phyloP scores from a whole-genome alignment of 2,888 invertebrate species.

The Drosophila emarginata region DNA sequence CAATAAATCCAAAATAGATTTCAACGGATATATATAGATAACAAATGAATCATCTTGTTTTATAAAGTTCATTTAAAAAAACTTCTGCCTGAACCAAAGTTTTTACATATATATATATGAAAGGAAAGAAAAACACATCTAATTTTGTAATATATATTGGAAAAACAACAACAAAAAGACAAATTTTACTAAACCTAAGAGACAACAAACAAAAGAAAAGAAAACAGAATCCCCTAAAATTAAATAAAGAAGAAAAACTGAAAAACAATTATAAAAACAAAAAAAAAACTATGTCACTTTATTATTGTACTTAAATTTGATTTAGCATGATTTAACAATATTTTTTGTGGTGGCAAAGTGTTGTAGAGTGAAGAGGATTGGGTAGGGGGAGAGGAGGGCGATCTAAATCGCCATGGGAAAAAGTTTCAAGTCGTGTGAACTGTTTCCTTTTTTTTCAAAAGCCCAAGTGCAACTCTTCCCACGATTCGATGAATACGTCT shows the following conservation, averaged over 20 bases:
- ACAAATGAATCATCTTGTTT: not conserved
- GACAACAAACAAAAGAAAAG: not conserved
- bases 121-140: constrained; percentile 33
- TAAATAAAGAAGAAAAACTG: constrained; percentile 49
- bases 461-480: constrained; percentile 69
- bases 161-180: constrained; percentile 50
- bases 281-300: constrained; percentile 48
- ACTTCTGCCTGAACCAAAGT: not conserved
- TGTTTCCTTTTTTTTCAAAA: constrained; percentile 50
- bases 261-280: constrained; percentile 40
- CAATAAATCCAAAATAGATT: not conserved
- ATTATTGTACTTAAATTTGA: constrained; percentile 25
- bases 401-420: constrained; percentile 72
- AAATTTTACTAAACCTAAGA: constrained; percentile 50
- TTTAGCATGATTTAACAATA: constrained; percentile 50
- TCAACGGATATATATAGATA: not conserved
- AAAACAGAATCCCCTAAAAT: constrained; percentile 36
- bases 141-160: constrained; percentile 48
- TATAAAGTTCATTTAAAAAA: not conserved
- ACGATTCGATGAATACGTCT: constrained; percentile 49
- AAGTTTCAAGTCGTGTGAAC: constrained; percentile 67
- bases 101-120: constrained; percentile 6
- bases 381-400: constrained; percentile 20
- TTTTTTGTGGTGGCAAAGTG: constrained; percentile 13
- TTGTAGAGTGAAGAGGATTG: not conserved